Evolutionary conservation across 2,888 invertebrate genomes (phyloP), one percentile per base, ranked within the genome.

Genomic region (Gymnocheta viridis): DNA sequence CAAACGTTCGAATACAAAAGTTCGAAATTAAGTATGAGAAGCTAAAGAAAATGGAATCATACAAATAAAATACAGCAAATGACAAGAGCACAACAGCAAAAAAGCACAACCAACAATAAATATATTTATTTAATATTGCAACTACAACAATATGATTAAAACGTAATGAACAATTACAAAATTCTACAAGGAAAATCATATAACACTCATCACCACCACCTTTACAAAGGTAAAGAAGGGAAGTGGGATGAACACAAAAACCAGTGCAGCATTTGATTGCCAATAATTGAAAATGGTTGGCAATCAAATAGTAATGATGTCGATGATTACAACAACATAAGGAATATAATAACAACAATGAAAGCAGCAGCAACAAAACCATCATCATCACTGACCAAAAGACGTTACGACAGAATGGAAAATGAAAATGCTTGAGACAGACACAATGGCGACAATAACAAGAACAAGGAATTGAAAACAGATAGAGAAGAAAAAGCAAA

Each of bases 251-350:
- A 58, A 58, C 22, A 19, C 14, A 6, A 41, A 24, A 32, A 58
- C 70, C 74, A 89, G 89, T 88, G 91, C 90, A 89, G 88, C 89
- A 89, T 90, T 90, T 90, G 90, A 90, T 91, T 90, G 90, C 89
- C 88, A 90, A 91, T 90, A 91, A 90, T 90, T 90, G 90, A 88
- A 89, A 90, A 90, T 90, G 88, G 88, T 90, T 90, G 89, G 87
- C 87, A 87, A 79, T 82, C 74, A 79, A 82, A 82, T 72, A 58
- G 82, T 85, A 82, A 76, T 85, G 79, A 79, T 79, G 64, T 70
- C 54, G 81, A 70, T 76, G 76, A 80, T 80, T 72, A 66, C 70
- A 54, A 29, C 29, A 77, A 58, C 24, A 69, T 60, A 49, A n/a
- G 4, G 3, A 17, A 27, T 14, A 32, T 29, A 58, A 47, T 22